Percentiles rank a stretch among this genome's conserved stretches.
These are phyloP conservation scores for Rhombomys opimus DNA, from an alignment of 2,113 vertebrate genomes.

Conservation along the genomic window DNA sequence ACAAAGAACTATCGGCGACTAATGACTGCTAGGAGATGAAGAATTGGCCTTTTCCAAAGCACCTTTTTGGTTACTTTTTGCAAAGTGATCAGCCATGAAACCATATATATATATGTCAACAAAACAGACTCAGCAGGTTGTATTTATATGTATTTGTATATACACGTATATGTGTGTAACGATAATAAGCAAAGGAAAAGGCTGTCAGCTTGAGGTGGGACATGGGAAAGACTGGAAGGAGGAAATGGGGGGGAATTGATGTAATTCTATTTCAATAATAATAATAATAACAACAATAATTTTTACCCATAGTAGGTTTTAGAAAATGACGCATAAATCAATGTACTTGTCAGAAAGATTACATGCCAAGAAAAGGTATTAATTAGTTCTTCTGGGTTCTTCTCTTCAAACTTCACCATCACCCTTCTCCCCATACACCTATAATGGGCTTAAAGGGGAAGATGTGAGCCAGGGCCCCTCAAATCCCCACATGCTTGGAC, in stretches of 20 bases:
- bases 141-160: background rate
- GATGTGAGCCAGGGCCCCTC: background rate
- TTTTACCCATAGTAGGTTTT: background rate
- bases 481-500: background rate
- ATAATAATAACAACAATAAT: background rate
- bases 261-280: background rate
- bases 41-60: background rate
- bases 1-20: background rate
- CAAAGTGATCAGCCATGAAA: background rate
- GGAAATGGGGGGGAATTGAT: background rate
- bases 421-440: background rate
- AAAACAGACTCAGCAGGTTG: background rate
- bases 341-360: background rate
- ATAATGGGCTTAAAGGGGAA: background rate
- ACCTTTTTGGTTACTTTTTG: background rate
- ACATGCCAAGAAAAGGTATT: conserved; percentile 12
- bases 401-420: background rate
- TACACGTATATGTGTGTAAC: background rate
- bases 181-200: background rate
- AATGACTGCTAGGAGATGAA: background rate
- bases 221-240: background rate
- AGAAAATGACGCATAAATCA: background rate
- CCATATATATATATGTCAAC: background rate
- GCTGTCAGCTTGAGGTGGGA: background rate
- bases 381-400: background rate